phyloP scores from a whole-genome alignment of 1,140 invertebrate genomes.

The Calliopsis andreniformis region DNA sequence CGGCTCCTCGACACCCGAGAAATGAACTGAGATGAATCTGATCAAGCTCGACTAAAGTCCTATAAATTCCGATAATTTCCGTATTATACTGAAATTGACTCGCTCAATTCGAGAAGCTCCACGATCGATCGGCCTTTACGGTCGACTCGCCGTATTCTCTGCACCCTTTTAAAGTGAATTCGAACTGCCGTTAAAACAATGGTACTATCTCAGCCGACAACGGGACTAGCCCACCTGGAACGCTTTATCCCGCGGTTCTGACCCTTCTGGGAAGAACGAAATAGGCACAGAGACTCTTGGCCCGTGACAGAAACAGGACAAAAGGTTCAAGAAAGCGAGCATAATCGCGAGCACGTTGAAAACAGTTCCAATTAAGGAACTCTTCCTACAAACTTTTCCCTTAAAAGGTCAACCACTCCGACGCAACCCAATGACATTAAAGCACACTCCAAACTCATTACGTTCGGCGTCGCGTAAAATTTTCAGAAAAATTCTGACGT shows the following conservation, averaged over 20 bases:
- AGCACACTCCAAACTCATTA: conserved; percentile 27
- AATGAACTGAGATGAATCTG: conserved; percentile 28
- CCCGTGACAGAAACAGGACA: too few relatives aligned
- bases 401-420: not conserved
- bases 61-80: conserved; percentile 41
- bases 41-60: conserved; percentile 13
- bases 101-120: not conserved
- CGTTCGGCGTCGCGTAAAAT: conserved; percentile 6
- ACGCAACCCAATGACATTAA: not conserved
- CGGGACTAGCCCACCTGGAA: too few relatives aligned
- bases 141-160: not conserved
- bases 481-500: conserved; percentile 16
- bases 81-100: conserved; percentile 23
- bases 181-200: not conserved
- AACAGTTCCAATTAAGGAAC: too few relatives aligned
- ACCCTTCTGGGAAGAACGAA: not conserved
- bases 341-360: too few relatives aligned
- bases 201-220: too few relatives aligned
- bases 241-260: too few relatives aligned
- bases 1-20: conserved; percentile 6
- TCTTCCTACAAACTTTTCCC: too few relatives aligned
- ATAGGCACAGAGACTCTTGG: too few relatives aligned
- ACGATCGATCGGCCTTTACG: not conserved
- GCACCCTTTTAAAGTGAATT: not conserved
- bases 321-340: too few relatives aligned